Evolutionary conservation across 2,797 vertebrate genomes (phyloP), one percentile per base, ranked within the genome.

Genomic region (Oryzias sinensis): DNA sequence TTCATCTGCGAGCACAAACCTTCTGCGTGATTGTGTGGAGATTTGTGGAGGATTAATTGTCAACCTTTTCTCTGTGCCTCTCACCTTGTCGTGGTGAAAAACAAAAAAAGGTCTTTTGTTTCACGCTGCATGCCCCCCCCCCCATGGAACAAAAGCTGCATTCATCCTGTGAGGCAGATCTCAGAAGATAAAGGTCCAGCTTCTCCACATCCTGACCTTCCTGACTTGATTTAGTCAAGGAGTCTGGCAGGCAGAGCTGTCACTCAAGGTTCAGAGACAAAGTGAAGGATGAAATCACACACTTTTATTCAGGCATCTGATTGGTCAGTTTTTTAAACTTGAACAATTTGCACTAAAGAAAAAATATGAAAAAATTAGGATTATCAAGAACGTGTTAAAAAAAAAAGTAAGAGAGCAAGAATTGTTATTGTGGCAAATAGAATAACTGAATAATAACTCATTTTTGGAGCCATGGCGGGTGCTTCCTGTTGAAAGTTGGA

Each of bases 41-140:
- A 94, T 95, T 93, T 94, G 93, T 94, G 93, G 81, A 88, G 91
- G 88, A 83, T 93, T 92, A 91, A 94, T 95, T 95, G 95, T 97
- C 94, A 94, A 91, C 92, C 94, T 94, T 95, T 97, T 95, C 95
- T 94, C 91, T 91, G 92, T 90, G 91, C 93, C 91, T 93, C 90
- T 93, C 87, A 93, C 94, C 93, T 94, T 94, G 93, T 93, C 94
- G 94, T 94, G 94, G 94, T 94, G 18, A 43, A 22, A 45, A 22
- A 22, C 20, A 22, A 43, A 93, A 83, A 81, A 84, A 78, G 65
- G 90, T 88, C 94, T 92, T 93, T 95, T 95, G 94, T 95, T 90
- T 94, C 87, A 80, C 60, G 87, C 81, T 93, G 93, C 95, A 93
- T 94, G 92, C 94, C 94, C 90, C 94, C 90, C 87, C 89, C 91